These are phyloP conservation scores for Uromys caudimaculatus DNA, from an alignment of 2,797 vertebrate genomes.

Conservation along the genomic window DNA sequence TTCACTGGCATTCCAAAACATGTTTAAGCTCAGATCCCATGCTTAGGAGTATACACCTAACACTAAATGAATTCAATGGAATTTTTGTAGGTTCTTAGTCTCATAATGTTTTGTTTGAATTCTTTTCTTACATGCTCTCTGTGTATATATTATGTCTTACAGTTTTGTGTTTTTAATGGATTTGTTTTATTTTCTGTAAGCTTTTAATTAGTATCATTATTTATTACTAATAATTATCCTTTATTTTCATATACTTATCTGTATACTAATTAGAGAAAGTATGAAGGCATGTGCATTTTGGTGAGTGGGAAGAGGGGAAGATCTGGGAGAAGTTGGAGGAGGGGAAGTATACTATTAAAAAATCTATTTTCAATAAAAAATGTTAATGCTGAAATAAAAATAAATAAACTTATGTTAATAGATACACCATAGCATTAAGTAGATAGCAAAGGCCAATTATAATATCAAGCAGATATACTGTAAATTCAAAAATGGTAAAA, in stretches of 20 bases:
- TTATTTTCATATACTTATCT: neutral
- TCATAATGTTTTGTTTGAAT: neutral
- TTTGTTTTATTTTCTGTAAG: neutral
- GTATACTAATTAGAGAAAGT: neutral
- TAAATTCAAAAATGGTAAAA: constrained; percentile 20
- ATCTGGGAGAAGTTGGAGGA: neutral
- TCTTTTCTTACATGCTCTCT: neutral
- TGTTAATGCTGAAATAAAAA: constrained; percentile 44
- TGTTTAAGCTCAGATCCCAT: neutral
- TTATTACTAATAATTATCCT: neutral
- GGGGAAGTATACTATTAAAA: neutral
- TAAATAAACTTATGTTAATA: neutral
- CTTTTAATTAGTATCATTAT: neutral
- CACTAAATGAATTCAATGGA: neutral
- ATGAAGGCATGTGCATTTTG: neutral
- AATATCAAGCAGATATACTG: constrained; percentile 17
- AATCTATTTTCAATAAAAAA: neutral
- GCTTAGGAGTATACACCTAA: neutral
- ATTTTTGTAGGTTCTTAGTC: neutral
- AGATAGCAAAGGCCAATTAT: neutral
- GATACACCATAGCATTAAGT: neutral
- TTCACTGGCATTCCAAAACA: neutral
- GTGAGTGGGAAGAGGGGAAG: neutral
- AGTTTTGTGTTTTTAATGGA: neutral
- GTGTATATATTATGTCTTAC: neutral